Base-by-base conservation (phyloP, 2,888 invertebrate genomes). In the Microctonus aethiopoides region DNA sequence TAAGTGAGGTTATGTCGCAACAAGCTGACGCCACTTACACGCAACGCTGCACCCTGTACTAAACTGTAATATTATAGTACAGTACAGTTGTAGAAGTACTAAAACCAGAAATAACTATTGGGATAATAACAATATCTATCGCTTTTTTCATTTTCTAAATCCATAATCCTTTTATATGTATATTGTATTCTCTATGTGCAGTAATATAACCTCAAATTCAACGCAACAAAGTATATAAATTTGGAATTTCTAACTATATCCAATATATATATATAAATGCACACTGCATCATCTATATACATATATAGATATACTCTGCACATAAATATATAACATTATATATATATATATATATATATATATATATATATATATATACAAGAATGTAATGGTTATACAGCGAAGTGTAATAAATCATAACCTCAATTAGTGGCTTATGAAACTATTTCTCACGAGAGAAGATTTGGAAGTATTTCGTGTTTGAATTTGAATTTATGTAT, bases 21-120 rank as follows among this genome's bases (percentile, higher is more conserved):
- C 78, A 79, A 79, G 78, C 80, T 79, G 80, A 76, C 76, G 78
- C 80, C 74, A 75, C 78, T 78, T 80, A 78, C 77, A 79, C 76
- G 70, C 68, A 39, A 39, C n/a, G 39, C n/a, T n/a, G n/a, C n/a
- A n/a, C n/a, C n/a, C n/a, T n/a, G n/a, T n/a, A n/a, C n/a, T n/a
- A n/a, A n/a, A n/a, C n/a, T n/a, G n/a, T n/a, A n/a, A n/a, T n/a
- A n/a, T n/a, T n/a, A 2, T 39, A 6, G 39, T 39, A 32, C 6
- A 6, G 32, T 32, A 10, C 10, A 36, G 36, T 29, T 41, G 66
- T 59, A 62, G 59, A 3, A 29, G 13, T 32, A 56, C 6, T n/a
- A 34, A 13, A 5, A 10, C 7, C 10, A 36, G 20, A 4, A 6
- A 7, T 16, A 46, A 9, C 46, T 16, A n/a, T 16, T 16, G 46